These are phyloP conservation scores for Epicauta chinensis DNA, from an alignment of 1,140 invertebrate genomes.

Conservation along the genomic window DNA sequence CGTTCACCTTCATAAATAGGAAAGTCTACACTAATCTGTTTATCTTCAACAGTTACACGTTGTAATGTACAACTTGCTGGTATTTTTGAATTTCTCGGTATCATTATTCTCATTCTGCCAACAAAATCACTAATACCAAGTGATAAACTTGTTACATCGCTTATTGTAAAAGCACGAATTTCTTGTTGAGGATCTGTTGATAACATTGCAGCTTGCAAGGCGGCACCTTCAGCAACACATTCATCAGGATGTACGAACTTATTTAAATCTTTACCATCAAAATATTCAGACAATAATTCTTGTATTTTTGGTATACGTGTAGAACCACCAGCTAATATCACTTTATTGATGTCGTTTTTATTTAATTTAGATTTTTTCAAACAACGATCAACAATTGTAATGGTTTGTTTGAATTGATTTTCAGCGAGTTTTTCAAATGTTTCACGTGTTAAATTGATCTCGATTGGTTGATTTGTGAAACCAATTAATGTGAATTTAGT, in stretches of 20 bases:
- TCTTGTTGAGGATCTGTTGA: conserved; percentile 1
- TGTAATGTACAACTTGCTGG: conserved; percentile 1
- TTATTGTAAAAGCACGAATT: conserved; percentile 13
- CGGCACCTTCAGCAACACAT: conserved; percentile 22
- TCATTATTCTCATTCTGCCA: conserved; percentile 9
- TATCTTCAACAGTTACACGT: conserved; percentile 1
- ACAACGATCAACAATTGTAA: conserved; percentile 15
- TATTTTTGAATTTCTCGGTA: conserved; percentile 18
- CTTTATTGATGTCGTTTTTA: conserved; percentile 46
- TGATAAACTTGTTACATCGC: conserved; percentile 21
- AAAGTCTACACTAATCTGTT: conserved; percentile 9
- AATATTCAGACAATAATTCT: conserved; percentile 42
- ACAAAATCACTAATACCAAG: conserved; percentile 10
- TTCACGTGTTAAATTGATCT: conserved; percentile 61
- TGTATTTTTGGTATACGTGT: conserved; percentile 58
- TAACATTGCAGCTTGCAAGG: conserved; percentile 19
- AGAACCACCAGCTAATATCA: conserved; percentile 58
- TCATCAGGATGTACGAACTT: conserved; percentile 41
- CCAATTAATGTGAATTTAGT: conserved; percentile 1
- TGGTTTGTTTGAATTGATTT: conserved; percentile 54
- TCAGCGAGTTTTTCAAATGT: conserved; percentile 68
- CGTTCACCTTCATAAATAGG: conserved; percentile 22
- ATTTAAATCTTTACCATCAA: conserved; percentile 35
- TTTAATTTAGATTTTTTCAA: conserved; percentile 10
- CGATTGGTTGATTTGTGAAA: conserved; percentile 36